Base-by-base conservation (phyloP, 2,797 vertebrate genomes). In the Miichthys miiuy region DNA sequence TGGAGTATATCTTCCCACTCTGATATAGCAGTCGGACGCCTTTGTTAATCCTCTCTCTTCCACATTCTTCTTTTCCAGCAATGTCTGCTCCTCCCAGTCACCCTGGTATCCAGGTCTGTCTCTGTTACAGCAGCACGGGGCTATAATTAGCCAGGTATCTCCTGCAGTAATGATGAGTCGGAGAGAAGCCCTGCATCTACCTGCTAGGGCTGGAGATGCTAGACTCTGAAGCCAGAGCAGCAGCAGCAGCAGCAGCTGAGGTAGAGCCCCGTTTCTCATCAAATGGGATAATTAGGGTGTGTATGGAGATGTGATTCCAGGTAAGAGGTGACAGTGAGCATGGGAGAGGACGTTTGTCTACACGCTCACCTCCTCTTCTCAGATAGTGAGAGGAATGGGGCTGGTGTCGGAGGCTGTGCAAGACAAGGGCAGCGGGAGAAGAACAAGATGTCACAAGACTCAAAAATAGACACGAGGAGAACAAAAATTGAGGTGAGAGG, bases 81-180 rank as follows among this genome's bases (percentile, higher is more conserved):
- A 38, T 63, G 50, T 56, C 46, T 75, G 68, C 79, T 70, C 82
- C 79, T 80, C 76, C 67, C 72, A 74, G 81, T 75, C 80, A 82
- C 79, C 75, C 84, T 64, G 64, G 62, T 75, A 83, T 72, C 79
- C 79, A 84, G 79, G 82, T 76, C 80, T 65, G 70, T 85, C 84
- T 89, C 77, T 72, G 41, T 91, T 86, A 79, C 77, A 88, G 88
- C 85, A 52, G 79, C 81, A 68, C 61, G 10, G 58, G 18, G 62
- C 83, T 90, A 87, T 92, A 91, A 92, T 93, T 91, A 94, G 87
- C 72, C 88, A 87, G 88, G 88, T 90, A 87, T 90, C 84, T 85
- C 83, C 89, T 81, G 82, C 77, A 84, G 87, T 82, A 90, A 90
- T 86, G 84, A 91, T 64, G 82, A 85, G 80, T 75, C 85, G 62